phyloP scores from a whole-genome alignment of 2,797 vertebrate species.

The Phrynocephalus forsythii region DNA sequence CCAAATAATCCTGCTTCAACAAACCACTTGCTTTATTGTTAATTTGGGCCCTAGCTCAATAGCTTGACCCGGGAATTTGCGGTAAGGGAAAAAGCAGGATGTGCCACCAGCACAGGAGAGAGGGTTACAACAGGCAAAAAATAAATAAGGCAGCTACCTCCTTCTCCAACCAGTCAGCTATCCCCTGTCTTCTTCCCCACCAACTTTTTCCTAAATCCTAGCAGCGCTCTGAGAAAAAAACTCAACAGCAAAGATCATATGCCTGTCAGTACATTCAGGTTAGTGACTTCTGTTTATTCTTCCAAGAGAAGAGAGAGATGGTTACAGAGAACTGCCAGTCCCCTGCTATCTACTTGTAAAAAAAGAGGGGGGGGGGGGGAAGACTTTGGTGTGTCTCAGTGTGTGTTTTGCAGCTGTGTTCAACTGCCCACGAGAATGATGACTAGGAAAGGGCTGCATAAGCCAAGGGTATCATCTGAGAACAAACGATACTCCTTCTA shows the following conservation, averaged over 20 bases:
- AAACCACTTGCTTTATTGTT: no score
- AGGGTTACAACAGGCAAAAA: not conserved
- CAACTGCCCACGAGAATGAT: not conserved
- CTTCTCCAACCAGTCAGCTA: not conserved
- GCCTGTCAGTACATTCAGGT: no score
- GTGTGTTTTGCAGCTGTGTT: not conserved
- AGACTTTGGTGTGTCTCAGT: no score
- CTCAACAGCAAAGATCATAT: not conserved
- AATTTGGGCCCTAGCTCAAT: not conserved
- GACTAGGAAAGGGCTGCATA: not conserved
- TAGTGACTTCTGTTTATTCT: not conserved
- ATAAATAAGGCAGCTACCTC: not conserved
- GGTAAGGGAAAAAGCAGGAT: not conserved
- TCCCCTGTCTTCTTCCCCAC: not conserved
- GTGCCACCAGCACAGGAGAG: not conserved
- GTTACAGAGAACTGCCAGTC: not conserved
- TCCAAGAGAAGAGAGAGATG: not conserved
- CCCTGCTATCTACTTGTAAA: not conserved
- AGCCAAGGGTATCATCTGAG: not conserved
- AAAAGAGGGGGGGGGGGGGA: not conserved
- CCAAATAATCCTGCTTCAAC: not conserved
- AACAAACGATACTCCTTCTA: not conserved
- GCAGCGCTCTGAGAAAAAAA: conserved; percentile 17
- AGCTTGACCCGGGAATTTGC: not conserved
- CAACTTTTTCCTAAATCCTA: not conserved